phyloP scores from a whole-genome alignment of 2,797 vertebrate genomes.

The Jordanella pulchra region DNA sequence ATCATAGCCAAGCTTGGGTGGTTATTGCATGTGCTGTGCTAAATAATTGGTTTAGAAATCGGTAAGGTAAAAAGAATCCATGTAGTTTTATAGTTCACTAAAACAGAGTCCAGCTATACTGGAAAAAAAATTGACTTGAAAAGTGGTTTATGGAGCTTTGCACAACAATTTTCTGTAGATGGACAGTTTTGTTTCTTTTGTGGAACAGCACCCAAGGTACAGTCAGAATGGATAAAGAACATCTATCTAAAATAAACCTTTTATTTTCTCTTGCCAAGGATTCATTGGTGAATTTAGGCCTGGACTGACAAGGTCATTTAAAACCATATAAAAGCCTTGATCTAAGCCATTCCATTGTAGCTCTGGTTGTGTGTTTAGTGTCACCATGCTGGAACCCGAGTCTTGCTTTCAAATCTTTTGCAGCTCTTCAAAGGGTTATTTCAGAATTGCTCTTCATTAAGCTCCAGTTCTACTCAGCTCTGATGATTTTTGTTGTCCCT shows the following conservation, averaged over 20 bases:
- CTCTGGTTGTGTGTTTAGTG: not conserved
- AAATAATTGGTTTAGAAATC: slow-evolving; percentile 27
- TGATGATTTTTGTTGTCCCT: not conserved
- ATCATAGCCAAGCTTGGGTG: slow-evolving; percentile 37
- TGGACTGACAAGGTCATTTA: not conserved
- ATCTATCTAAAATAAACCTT: not conserved
- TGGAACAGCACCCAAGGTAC: not conserved
- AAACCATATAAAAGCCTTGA: not conserved
- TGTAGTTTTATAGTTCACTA: not conserved
- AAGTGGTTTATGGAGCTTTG: not conserved
- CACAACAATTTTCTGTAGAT: not conserved
- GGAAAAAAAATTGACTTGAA: not conserved
- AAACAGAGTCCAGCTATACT: not conserved
- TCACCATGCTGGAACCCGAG: not conserved
- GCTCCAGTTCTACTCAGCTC: not conserved
- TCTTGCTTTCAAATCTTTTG: not conserved
- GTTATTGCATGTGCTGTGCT: slow-evolving; percentile 22
- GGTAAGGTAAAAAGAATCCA: slow-evolving; percentile 1
- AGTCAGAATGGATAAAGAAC: not conserved
- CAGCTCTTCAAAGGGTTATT: not conserved
- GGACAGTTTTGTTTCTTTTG: not conserved
- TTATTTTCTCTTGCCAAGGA: not conserved
- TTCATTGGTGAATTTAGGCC: not conserved
- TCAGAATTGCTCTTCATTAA: not conserved
- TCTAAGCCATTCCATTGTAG: not conserved